phyloP scores from a whole-genome alignment of 1,140 invertebrate genomes.

The Bombus waltoni region DNA sequence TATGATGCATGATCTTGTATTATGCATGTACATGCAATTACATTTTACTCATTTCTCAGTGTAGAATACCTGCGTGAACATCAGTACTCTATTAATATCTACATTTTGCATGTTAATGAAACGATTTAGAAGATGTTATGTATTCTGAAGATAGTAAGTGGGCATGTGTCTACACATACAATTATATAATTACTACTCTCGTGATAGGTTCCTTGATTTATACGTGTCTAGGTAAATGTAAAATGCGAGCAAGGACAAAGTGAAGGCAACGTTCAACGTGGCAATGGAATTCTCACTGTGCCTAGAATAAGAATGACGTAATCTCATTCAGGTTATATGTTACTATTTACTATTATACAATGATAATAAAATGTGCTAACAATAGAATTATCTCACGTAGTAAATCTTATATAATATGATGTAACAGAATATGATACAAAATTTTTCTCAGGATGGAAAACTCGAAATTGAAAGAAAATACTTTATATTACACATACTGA shows the following conservation, averaged over 20 bases:
- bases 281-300: slow-evolving; percentile 32
- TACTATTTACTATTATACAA: neutral
- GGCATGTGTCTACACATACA: slow-evolving; percentile 11
- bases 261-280: slow-evolving; percentile 49
- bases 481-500: too few species aligned
- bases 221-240: slow-evolving; percentile 59
- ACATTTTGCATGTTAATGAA: neutral
- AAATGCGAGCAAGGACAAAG: slow-evolving; percentile 68
- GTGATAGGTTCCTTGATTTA: neutral
- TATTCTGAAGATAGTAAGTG: slow-evolving; percentile 8
- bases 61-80: too few species aligned
- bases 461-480: too few species aligned
- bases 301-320: slow-evolving; percentile 39
- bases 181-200: slow-evolving; percentile 2
- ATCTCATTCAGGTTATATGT: slow-evolving; percentile 8
- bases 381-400: too few species aligned
- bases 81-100: neutral
- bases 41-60: too few species aligned
- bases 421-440: too few species aligned
- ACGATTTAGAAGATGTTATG: neutral
- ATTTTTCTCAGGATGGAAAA: too few species aligned
- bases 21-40: too few species aligned
- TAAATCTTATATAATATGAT: too few species aligned
- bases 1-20: too few species aligned
- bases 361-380: neutral